Conservation (phyloP, 1,140 invertebrate genomes). For the Caenorhabditis tropicalis region DNA sequence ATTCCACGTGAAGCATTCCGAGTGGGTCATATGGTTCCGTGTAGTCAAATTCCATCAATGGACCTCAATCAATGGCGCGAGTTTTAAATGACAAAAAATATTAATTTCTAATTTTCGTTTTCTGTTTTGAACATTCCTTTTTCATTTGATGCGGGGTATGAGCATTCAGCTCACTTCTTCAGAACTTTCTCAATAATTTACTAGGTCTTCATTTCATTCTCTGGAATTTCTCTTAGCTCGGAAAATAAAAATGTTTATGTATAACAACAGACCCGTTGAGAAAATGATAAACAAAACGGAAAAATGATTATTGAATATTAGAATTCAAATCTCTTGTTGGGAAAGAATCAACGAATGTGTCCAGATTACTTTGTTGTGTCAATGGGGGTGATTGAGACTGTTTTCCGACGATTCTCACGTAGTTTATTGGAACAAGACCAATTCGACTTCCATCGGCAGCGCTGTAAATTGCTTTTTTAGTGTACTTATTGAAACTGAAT, state of each 20-base stretch:
- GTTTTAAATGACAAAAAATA: constrained; percentile 15
- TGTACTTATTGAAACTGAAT: too few species aligned
- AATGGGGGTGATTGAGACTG: constrained; percentile 56
- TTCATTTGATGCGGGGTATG: constrained; percentile 7
- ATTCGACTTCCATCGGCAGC: constrained; percentile 72
- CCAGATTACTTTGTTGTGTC: constrained; percentile 24
- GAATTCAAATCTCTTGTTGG: constrained; percentile 13
- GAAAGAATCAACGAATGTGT: background rate
- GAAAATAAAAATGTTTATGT: constrained; percentile 26
- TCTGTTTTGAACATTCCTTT: constrained; percentile 13
- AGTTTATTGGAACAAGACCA: constrained; percentile 75
- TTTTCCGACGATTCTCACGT: constrained; percentile 73
- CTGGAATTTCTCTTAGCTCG: background rate
- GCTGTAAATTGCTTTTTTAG: constrained; percentile 27
- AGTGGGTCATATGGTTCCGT: constrained; percentile 64
- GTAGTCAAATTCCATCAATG: constrained; percentile 70
- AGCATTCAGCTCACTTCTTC: constrained; percentile 18
- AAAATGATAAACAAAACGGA: background rate
- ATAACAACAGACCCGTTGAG: background rate
- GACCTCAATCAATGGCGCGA: constrained; percentile 69
- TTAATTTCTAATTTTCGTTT: background rate
- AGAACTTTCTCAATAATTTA: background rate
- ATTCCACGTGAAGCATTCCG: constrained; percentile 77
- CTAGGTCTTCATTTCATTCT: constrained; percentile 5
- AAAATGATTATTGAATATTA: background rate